These are phyloP conservation scores for Dendrocopos noguchii DNA, from an alignment of 2,113 vertebrate species.

Conservation along the genomic window DNA sequence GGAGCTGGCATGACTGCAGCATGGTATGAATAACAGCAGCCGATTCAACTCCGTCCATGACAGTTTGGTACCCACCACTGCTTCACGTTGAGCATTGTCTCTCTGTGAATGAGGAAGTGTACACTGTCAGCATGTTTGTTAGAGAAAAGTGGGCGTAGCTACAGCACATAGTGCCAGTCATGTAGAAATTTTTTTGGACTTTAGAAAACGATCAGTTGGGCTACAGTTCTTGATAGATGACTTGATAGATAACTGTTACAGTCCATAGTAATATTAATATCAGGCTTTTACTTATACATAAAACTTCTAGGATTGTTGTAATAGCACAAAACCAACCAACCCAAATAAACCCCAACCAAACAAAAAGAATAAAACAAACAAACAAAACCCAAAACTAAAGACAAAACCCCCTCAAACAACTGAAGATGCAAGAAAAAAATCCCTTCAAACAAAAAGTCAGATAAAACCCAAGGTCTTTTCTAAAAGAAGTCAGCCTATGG, in stretches of 20 bases:
- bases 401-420: too few relatives aligned
- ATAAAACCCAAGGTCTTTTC: neutral
- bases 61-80: neutral
- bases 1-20: neutral
- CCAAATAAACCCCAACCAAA: too few relatives aligned
- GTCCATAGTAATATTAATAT: neutral
- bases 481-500: neutral
- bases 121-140: neutral
- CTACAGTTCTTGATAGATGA: neutral
- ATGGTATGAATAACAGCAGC: too few relatives aligned
- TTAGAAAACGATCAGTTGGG: neutral
- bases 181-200: neutral
- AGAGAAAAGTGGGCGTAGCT: neutral
- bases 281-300: neutral
- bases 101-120: slow-evolving; percentile 3
- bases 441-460: neutral
- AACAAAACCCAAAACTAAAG: too few relatives aligned
- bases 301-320: neutral
- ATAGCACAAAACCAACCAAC: neutral
- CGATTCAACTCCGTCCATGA: too few relatives aligned
- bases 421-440: neutral
- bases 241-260: neutral
- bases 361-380: too few relatives aligned
- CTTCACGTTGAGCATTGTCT: neutral
- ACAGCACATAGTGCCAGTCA: neutral